Base-by-base conservation (phyloP, 2,888 invertebrate species). In the Luperina testacea region DNA sequence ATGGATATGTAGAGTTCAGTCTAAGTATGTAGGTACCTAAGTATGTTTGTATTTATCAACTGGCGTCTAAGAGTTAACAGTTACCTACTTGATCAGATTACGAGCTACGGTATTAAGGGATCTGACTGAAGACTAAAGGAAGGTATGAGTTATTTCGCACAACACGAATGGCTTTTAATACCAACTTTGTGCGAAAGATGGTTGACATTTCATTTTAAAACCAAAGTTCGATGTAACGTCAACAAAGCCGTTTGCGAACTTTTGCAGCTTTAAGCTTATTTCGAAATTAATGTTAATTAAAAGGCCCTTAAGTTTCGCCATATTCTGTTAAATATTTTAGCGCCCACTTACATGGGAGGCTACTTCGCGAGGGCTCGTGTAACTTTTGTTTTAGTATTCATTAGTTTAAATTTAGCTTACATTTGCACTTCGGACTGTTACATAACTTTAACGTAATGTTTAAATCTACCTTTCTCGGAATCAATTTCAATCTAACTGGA, bases 281-380 rank as follows among this genome's bases (percentile, higher is more conserved):
- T 81, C 77, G 67, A 84, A 84, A 88, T 85, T 78, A 83, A 81
- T 85, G 86, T 79, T 86, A 88, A 83, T 86, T 86, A 84, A 83
- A 78, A 81, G 81, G 79, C 83, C 78, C 75, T 81, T 85, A 75
- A 77, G 78, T 81, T 80, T 77, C 77, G 63, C 71, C 83, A 73
- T 77, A 83, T 82, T 82, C 76, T 77, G 81, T 75, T 78, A 85
- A 81, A 85, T 85, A 83, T 82, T 88, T 88, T 81, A 88, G 77
- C 87, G 72, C 80, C 73, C 69, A 82, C 83, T 81, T 85, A 82
- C 77, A 74, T 70, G 72, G 57, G 63, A 77, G 75, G 42, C 65
- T 73, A 69, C 78, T 85, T 79, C 63, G 45, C 75, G 51, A 72
- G 64, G 53, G 67, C 65, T 68, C 78, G 61, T 81, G 78, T 77